Evolutionary conservation across 2,888 invertebrate species (phyloP).

Genomic region (Aquatica leii): DNA sequence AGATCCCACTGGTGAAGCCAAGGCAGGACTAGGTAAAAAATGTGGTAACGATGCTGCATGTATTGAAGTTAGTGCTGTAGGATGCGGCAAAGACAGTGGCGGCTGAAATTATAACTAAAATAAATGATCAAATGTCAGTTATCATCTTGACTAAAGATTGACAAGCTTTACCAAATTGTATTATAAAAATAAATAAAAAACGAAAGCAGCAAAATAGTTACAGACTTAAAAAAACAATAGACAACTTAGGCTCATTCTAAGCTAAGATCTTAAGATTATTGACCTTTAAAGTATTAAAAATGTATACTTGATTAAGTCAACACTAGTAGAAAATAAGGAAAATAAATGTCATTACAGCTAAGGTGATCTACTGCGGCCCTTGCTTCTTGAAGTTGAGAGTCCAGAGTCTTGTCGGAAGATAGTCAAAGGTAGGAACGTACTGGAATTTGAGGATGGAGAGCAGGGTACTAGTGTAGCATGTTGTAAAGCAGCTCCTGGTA

Average conservation of each 20-base stretch:
- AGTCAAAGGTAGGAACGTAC: constrained; percentile 98
- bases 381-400: constrained; percentile 64
- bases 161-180: no score
- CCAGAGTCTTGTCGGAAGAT: constrained; percentile 84
- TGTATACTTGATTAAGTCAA: no score
- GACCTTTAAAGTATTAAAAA: no score
- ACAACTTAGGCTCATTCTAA: no score
- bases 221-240: no score
- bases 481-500: constrained; percentile 82
- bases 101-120: constrained; percentile 39
- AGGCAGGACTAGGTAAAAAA: constrained; percentile 90
- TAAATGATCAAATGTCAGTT: constrained; percentile 1
- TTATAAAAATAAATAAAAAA: no score
- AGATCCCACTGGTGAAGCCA: constrained; percentile 89
- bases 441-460: constrained; percentile 97
- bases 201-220: no score
- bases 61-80: constrained; percentile 73
- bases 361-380: constrained; percentile 67
- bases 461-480: constrained; percentile 94
- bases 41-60: constrained; percentile 81
- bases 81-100: constrained; percentile 59
- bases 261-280: no score
- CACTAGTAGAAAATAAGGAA: no score
- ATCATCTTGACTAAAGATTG: no score
- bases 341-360: constrained; percentile 44